phyloP scores from a whole-genome alignment of 2,797 vertebrate species.

The Epinephelus malabaricus region DNA sequence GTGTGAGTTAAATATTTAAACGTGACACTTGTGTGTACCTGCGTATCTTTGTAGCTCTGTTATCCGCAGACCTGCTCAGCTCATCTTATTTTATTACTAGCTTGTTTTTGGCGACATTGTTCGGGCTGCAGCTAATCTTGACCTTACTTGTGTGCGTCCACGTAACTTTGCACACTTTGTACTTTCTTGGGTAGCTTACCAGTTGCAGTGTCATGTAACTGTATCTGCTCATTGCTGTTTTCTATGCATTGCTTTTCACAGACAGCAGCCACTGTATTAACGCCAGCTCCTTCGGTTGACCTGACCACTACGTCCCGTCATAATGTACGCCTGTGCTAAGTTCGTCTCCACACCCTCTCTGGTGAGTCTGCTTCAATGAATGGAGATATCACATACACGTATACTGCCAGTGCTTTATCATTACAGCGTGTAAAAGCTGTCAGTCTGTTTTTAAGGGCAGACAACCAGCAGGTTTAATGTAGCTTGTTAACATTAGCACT shows the following conservation, averaged over 20 bases:
- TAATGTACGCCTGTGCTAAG: constrained; percentile 88
- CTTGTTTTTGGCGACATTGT: constrained; percentile 6
- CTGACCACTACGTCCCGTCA: constrained; percentile 58
- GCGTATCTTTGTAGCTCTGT: not conserved
- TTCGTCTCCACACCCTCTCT: constrained; percentile 88
- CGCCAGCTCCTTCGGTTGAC: constrained; percentile 58
- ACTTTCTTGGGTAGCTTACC: not conserved
- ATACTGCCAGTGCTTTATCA: fast-evolving
- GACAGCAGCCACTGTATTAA: constrained; percentile 14
- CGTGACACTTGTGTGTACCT: fast-evolving
- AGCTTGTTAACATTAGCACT: constrained; percentile 19
- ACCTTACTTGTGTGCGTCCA: constrained; percentile 59
- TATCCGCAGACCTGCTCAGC: fast-evolving
- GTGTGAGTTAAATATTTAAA: not conserved
- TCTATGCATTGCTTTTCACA: not conserved
- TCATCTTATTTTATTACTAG: not conserved
- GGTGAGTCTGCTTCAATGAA: constrained; percentile 82
- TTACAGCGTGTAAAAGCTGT: not conserved
- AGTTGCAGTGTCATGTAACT: fast-evolving
- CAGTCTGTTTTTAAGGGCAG: not conserved
- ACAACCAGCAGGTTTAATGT: not conserved
- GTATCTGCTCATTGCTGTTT: fast-evolving
- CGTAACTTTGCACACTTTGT: constrained; percentile 28
- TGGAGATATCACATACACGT: not conserved
- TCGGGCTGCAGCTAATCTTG: constrained; percentile 55